Conservation (phyloP, 2,888 invertebrate species). For the Kryphioiulus occultus region DNA sequence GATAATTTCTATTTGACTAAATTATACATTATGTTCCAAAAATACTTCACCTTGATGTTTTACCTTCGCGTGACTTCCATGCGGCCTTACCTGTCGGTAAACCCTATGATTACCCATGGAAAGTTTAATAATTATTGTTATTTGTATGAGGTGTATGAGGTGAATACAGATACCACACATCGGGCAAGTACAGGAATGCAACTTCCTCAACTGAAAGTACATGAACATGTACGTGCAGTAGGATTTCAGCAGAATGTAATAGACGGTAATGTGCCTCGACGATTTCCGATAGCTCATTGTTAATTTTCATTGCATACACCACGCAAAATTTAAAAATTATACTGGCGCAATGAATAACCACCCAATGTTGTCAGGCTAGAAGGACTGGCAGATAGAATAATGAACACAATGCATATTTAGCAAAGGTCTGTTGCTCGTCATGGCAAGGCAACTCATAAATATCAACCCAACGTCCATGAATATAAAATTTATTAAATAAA, state of each 20-base stretch:
- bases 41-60: background rate
- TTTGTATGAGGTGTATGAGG: background rate
- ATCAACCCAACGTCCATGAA: background rate
- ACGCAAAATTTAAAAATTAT: background rate
- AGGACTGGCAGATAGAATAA: background rate
- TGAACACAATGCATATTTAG: background rate
- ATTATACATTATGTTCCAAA: background rate
- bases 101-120: background rate
- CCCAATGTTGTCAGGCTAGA: background rate
- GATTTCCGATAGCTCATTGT: background rate
- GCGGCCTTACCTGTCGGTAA: background rate
- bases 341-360: background rate
- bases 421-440: background rate
- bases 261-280: background rate
- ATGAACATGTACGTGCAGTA: background rate
- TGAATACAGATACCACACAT: no score
- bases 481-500: slow-evolving; percentile 17
- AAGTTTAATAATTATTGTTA: background rate
- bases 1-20: background rate
- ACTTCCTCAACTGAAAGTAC: no score
- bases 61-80: background rate
- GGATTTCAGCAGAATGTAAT: background rate
- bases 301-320: background rate
- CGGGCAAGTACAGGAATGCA: no score
- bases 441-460: background rate